A percentile compares a stretch with the other conserved stretches of the same genome.
Conservation (phyloP, 2,888 invertebrate genomes). For the Trimorus sp. region DNA sequence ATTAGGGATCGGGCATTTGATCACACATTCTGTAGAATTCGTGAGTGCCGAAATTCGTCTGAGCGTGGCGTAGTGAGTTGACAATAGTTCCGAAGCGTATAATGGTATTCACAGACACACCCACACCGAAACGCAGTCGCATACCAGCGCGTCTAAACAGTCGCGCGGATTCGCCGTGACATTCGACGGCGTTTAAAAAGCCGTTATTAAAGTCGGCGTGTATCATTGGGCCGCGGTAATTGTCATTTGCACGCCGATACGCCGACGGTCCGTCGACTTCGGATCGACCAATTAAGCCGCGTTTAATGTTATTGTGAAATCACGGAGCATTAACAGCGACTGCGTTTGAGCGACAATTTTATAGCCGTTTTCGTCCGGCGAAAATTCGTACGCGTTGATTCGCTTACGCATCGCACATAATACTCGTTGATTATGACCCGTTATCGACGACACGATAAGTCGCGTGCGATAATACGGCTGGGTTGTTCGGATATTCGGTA, state of each 20-base stretch:
- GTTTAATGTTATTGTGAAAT: slow-evolving; percentile 63
- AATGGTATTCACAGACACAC: slow-evolving; percentile 36
- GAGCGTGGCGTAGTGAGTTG: slow-evolving; percentile 35
- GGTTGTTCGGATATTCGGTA: slow-evolving; percentile 20
- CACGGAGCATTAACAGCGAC: slow-evolving; percentile 52
- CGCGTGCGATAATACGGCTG: slow-evolving; percentile 22
- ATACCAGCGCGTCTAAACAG: slow-evolving; percentile 27
- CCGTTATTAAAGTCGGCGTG: slow-evolving; percentile 31
- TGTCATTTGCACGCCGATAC: slow-evolving; percentile 61
- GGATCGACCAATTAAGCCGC: slow-evolving; percentile 57
- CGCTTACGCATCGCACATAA: slow-evolving; percentile 66
- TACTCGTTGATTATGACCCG: slow-evolving; percentile 64
- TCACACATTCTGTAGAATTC: slow-evolving; percentile 69
- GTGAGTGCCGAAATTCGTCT: slow-evolving; percentile 49
- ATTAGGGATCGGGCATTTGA: slow-evolving; percentile 46
- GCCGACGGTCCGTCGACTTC: slow-evolving; percentile 29
- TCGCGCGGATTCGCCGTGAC: slow-evolving; percentile 2
- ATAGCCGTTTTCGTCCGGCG: slow-evolving; percentile 69
- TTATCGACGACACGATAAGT: slow-evolving; percentile 68
- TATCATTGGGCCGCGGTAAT: slow-evolving; percentile 47
- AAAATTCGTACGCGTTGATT: slow-evolving; percentile 68
- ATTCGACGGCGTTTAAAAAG: slow-evolving; percentile 8
- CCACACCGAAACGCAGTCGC: neutral
- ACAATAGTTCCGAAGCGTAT: slow-evolving; percentile 50
- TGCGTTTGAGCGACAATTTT: slow-evolving; percentile 68